Conservation (phyloP, 1,140 invertebrate genomes). For the Leptoteleia sp. region DNA sequence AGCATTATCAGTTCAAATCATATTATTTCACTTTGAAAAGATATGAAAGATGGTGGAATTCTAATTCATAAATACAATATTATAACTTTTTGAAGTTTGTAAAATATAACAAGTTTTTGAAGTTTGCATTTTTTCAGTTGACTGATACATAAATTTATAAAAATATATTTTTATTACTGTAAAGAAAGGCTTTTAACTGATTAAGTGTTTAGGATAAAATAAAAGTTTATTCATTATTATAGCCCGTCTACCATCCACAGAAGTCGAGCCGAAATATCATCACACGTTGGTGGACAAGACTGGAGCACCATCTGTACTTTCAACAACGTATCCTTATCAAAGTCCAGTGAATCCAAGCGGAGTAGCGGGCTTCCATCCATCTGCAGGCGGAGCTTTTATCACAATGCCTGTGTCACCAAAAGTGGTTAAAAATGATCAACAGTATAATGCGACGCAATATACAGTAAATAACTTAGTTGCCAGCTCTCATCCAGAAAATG, state of each 20-base stretch:
- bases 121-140: too few relatives aligned
- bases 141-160: too few relatives aligned
- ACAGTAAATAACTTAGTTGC: constrained; percentile 77
- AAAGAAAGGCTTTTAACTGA: not conserved
- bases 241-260: constrained; percentile 64
- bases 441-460: constrained; percentile 77
- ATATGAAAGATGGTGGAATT: too few relatives aligned
- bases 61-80: too few relatives aligned
- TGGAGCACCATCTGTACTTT: constrained; percentile 77
- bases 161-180: too few relatives aligned
- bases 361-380: constrained; percentile 91
- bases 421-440: constrained; percentile 78
- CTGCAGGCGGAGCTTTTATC: constrained; percentile 91
- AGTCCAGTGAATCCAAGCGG: constrained; percentile 89
- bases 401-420: constrained; percentile 88
- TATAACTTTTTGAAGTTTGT: too few relatives aligned
- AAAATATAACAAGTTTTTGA: too few relatives aligned
- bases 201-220: constrained; percentile 12
- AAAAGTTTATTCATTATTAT: constrained; percentile 41
- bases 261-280: constrained; percentile 81
- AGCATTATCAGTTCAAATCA: too few relatives aligned
- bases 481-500: constrained; percentile 76
- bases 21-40: too few relatives aligned
- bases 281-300: constrained; percentile 76
- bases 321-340: constrained; percentile 84